Percentiles rank a stretch among this genome's conserved stretches.
Conservation (phyloP, 2,113 vertebrate species). For the Apeltes quadracus region DNA sequence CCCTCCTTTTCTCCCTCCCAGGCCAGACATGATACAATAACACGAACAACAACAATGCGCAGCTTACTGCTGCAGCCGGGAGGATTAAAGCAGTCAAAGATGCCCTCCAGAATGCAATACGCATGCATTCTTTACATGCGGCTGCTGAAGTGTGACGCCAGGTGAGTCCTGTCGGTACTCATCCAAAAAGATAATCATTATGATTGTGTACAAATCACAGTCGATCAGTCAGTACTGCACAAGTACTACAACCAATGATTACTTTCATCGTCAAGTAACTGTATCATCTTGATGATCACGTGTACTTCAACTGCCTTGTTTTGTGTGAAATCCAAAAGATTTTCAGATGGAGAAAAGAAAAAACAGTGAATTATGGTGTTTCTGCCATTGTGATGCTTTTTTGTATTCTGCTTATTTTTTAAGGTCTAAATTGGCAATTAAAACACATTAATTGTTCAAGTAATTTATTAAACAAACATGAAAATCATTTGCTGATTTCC, state of each 20-base stretch:
- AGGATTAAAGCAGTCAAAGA: constrained; percentile 31
- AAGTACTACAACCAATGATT: background rate
- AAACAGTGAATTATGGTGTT: background rate
- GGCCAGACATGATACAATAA: constrained; percentile 24
- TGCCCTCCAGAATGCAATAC: constrained; percentile 26
- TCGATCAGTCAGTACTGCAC: background rate
- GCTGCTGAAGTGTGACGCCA: background rate
- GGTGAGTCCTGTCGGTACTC: constrained; percentile 25
- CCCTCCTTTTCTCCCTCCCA: background rate
- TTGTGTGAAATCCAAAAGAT: background rate
- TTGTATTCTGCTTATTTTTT: too few relatives aligned
- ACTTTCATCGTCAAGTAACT: background rate
- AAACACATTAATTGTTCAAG: background rate
- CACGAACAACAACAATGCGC: constrained; percentile 27
- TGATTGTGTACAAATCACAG: background rate
- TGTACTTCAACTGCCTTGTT: background rate
- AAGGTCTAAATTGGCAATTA: too few relatives aligned
- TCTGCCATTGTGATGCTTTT: background rate
- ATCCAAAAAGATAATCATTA: background rate
- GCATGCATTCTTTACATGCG: constrained; percentile 47
- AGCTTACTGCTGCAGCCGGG: constrained; percentile 24
- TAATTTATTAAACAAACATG: background rate
- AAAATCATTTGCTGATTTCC: background rate
- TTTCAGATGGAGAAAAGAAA: background rate
- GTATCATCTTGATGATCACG: background rate